Evolutionary conservation across 1,140 invertebrate species (phyloP).

Genomic region (Calosoma granatense): DNA sequence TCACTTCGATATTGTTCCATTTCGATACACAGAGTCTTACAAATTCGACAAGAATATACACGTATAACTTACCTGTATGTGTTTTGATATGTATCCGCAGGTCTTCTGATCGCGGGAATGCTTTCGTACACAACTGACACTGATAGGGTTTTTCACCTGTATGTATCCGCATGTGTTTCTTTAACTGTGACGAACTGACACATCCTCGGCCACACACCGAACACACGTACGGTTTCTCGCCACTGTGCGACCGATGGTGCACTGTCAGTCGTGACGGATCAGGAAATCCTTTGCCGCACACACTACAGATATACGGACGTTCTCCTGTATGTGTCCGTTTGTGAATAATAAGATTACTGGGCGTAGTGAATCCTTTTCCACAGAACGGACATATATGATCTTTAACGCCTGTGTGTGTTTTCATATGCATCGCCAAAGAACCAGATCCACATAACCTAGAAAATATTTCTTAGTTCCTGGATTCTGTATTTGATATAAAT

Average conservation of each 20-base stretch:
- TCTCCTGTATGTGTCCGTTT: constrained; percentile 46
- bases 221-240: constrained; percentile 45
- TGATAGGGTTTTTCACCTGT: constrained; percentile 35
- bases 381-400: constrained; percentile 28
- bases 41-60: too few species aligned
- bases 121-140: constrained; percentile 34
- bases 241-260: constrained; percentile 46
- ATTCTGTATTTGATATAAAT: constrained; percentile 8
- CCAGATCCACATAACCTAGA: constrained; percentile 28
- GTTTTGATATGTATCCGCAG: constrained; percentile 30
- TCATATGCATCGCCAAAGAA: constrained; percentile 33
- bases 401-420: constrained; percentile 20
- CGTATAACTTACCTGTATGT: constrained; percentile 35
- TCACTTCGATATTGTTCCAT: not conserved
- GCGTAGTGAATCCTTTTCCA: constrained; percentile 39
- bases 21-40: too few species aligned
- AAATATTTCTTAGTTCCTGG: constrained; percentile 20
- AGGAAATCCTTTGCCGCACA: constrained; percentile 33
- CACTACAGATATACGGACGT: constrained; percentile 16
- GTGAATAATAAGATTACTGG: constrained; percentile 37
- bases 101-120: constrained; percentile 31
- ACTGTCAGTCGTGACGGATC: constrained; percentile 35
- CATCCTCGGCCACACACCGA: constrained; percentile 36
- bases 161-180: constrained; percentile 28
- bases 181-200: constrained; percentile 19